Percentiles rank a stretch among this genome's conserved stretches.
phyloP scores from a whole-genome alignment of 37 sponge, comb jelly and placozoan genomes.

The Halichondria panicea region DNA sequence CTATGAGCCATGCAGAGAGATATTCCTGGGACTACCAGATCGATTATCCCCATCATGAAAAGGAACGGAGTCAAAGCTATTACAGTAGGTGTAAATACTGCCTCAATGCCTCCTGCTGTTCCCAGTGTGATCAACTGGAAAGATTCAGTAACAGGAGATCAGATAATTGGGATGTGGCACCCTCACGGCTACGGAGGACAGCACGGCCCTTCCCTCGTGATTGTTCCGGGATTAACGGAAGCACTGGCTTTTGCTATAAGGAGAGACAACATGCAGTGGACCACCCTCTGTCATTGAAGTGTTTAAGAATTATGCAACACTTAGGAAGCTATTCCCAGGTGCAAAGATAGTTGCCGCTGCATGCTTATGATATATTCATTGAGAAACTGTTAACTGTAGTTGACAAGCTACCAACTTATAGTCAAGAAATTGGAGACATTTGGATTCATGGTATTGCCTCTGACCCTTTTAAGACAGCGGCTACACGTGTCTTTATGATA shows the following conservation, averaged over 20 bases:
- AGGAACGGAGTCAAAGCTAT: conserved; percentile 62
- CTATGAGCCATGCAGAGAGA: conserved; percentile 87
- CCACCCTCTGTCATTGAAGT: conserved; percentile 67
- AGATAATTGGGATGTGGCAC: conserved; percentile 76
- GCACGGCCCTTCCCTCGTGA: conserved; percentile 27
- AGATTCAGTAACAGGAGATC: conserved; percentile 13
- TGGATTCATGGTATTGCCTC: conserved; percentile 77
- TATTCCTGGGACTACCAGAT: conserved; percentile 69
- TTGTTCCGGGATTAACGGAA: conserved; percentile 50
- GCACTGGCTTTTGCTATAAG: conserved; percentile 77
- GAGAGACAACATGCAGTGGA: conserved; percentile 69
- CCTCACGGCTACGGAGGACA: conserved; percentile 71
- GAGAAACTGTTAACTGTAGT: conserved; percentile 10
- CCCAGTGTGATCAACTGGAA: conserved; percentile 63
- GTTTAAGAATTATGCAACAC: conserved; percentile 37
- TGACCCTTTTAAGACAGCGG: conserved; percentile 65
- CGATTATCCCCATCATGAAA: conserved; percentile 59
- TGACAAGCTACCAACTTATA: conserved; percentile 29
- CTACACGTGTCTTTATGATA: conserved; percentile 29
- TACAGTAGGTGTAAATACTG: conserved; percentile 76
- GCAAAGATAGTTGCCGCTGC: conserved; percentile 58
- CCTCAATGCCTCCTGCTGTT: conserved; percentile 76
- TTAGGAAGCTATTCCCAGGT: conserved; percentile 59
- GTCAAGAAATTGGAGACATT: conserved; percentile 75
- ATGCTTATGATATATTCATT: conserved; percentile 71